These are phyloP conservation scores for Drosophila nigromelanica DNA, from an alignment of 1,140 invertebrate species.

Conservation along the genomic window DNA sequence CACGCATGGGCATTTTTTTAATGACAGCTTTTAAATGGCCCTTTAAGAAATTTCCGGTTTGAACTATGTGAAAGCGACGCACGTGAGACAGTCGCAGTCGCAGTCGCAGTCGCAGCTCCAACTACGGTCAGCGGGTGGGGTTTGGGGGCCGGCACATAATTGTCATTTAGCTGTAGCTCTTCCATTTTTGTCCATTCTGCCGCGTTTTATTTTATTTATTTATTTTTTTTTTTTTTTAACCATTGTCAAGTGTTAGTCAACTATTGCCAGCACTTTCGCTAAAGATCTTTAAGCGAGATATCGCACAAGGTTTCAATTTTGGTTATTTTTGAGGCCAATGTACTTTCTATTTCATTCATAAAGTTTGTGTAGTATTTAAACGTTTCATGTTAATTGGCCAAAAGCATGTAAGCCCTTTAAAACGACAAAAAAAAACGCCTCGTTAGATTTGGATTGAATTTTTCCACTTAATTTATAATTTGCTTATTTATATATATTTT, in stretches of 20 bases:
- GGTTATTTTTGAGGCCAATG: slow-evolving; percentile 18
- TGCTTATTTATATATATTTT: too few relatives aligned
- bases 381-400: slow-evolving; percentile 33
- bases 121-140: not conserved
- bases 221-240: not conserved
- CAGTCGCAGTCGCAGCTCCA: slow-evolving; percentile 12
- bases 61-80: slow-evolving; percentile 35
- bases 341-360: slow-evolving; percentile 80
- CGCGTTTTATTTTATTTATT: too few relatives aligned
- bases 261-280: slow-evolving; percentile 65
- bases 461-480: too few relatives aligned
- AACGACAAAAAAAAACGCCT: too few relatives aligned
- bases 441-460: too few relatives aligned
- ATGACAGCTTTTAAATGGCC: slow-evolving; percentile 37
- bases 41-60: slow-evolving; percentile 69
- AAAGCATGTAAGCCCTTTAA: slow-evolving; percentile 1
- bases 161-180: slow-evolving; percentile 30
- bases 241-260: slow-evolving; percentile 36
- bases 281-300: slow-evolving; percentile 54
- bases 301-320: slow-evolving; percentile 53
- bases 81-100: slow-evolving; percentile 54
- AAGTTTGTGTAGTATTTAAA: slow-evolving; percentile 51
- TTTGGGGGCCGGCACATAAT: slow-evolving; percentile 20
- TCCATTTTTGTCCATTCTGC: slow-evolving; percentile 22
- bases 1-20: slow-evolving; percentile 13